Evolutionary conservation across 2,113 vertebrate species (phyloP).

Genomic region (Bos javanicus): DNA sequence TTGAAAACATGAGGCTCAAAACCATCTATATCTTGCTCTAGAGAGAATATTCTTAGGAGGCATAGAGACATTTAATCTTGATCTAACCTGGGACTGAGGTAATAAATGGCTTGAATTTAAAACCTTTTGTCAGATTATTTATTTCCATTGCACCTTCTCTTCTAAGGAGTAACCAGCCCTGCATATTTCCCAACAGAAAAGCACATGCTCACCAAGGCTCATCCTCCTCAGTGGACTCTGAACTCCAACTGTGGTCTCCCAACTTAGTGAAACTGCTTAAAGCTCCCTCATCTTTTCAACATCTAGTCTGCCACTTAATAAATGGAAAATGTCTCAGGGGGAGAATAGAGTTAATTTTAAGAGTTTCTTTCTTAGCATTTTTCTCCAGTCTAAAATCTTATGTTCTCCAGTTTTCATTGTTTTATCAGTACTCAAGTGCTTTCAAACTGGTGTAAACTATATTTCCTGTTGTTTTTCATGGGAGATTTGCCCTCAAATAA

Average conservation of each 20-base stretch:
- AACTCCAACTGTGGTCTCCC: neutral
- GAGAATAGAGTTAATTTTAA: neutral
- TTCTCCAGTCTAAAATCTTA: neutral
- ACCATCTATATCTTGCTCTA: neutral
- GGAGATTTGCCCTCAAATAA: neutral
- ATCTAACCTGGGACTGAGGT: neutral
- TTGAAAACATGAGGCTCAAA: rapidly evolving
- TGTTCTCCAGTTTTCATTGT: neutral
- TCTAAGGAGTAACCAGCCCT: neutral
- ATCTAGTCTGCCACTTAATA: neutral
- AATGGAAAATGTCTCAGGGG: neutral
- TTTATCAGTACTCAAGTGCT: neutral
- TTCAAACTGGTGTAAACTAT: neutral
- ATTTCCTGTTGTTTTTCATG: neutral
- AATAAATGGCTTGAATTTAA: neutral
- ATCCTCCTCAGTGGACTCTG: neutral
- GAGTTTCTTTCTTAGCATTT: neutral
- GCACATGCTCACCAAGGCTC: rapidly evolving
- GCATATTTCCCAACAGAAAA: neutral
- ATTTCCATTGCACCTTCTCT: neutral
- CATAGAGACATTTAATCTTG: neutral
- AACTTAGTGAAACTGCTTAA: neutral
- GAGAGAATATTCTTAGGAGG: neutral
- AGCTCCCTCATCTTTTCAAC: neutral
- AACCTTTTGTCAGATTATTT: neutral